Conservation (phyloP, 2,113 vertebrate species). For the Oostethus manadensis region DNA sequence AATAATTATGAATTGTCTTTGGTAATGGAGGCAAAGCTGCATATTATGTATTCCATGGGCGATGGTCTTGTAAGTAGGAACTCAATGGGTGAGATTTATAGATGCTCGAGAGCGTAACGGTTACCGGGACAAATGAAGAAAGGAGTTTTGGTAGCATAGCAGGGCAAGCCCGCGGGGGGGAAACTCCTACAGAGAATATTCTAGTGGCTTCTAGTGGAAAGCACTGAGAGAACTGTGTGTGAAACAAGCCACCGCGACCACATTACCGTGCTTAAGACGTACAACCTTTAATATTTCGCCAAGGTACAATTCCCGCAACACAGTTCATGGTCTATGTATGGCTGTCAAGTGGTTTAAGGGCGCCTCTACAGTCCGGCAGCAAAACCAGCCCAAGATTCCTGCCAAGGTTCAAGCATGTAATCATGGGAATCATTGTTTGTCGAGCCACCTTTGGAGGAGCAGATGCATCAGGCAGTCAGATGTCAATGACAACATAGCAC, state of each 20-base stretch:
- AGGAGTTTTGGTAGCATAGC: neutral
- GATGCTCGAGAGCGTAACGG: constrained; percentile 17
- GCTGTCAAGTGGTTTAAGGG: constrained; percentile 47
- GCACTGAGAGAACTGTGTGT: neutral
- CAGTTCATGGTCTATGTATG: neutral
- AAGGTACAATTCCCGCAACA: constrained; percentile 8
- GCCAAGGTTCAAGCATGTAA: constrained; percentile 40
- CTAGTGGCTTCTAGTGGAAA: neutral
- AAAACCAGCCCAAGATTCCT: constrained; percentile 22
- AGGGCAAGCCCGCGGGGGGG: constrained; percentile 2
- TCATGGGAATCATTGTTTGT: constrained; percentile 56
- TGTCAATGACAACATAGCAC: constrained; percentile 26
- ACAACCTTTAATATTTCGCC: constrained; percentile 9
- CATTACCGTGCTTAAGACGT: neutral
- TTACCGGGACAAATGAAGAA: constrained; percentile 22
- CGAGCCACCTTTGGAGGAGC: constrained; percentile 33
- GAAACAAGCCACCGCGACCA: neutral
- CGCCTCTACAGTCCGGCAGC: constrained; percentile 32
- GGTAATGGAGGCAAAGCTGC: neutral
- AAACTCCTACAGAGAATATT: constrained; percentile 1
- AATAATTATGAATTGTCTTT: neutral
- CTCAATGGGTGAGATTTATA: constrained; percentile 22
- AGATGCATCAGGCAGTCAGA: constrained; percentile 21
- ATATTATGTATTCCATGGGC: constrained; percentile 10
- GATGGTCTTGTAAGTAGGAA: constrained; percentile 1